phyloP scores from a whole-genome alignment of 37 sponge, comb jelly and placozoan genomes.

The Beroe ovata region DNA sequence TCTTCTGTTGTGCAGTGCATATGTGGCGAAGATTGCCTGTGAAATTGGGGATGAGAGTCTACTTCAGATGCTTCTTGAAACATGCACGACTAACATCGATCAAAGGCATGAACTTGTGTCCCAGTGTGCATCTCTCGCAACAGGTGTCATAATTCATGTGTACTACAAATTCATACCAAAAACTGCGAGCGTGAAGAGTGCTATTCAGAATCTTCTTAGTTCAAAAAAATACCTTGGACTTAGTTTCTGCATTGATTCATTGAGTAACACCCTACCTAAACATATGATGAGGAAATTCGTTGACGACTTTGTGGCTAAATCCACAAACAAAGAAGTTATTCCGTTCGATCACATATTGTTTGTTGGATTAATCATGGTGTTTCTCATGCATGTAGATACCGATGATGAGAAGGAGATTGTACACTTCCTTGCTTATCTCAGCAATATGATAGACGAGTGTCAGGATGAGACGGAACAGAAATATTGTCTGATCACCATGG shows the following conservation, averaged over 20 bases:
- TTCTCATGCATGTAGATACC: not conserved
- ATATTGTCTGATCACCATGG: constrained; percentile 26
- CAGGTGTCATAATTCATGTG: constrained; percentile 18
- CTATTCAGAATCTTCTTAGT: constrained; percentile 16
- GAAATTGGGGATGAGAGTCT: constrained; percentile 13
- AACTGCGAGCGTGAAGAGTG: not conserved
- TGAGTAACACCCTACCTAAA: not conserved
- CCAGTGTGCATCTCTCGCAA: constrained; percentile 59
- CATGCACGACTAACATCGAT: not conserved
- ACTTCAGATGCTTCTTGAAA: not conserved
- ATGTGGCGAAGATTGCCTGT: constrained; percentile 31
- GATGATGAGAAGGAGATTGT: not conserved
- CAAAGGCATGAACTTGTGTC: not conserved
- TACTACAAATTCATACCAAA: constrained; percentile 12
- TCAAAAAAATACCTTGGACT: constrained; percentile 16
- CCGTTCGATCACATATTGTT: not conserved
- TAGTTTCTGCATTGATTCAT: constrained; percentile 47
- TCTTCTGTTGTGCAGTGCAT: constrained; percentile 29
- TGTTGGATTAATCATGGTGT: constrained; percentile 1
- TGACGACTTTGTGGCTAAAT: not conserved
- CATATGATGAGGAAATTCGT: not conserved
- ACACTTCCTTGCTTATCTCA: not conserved
- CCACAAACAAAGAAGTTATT: not conserved
- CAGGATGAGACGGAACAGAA: constrained; percentile 1
- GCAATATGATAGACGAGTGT: not conserved